Base-by-base conservation (phyloP, 23 tunicate species). In the Pegea sp. region DNA sequence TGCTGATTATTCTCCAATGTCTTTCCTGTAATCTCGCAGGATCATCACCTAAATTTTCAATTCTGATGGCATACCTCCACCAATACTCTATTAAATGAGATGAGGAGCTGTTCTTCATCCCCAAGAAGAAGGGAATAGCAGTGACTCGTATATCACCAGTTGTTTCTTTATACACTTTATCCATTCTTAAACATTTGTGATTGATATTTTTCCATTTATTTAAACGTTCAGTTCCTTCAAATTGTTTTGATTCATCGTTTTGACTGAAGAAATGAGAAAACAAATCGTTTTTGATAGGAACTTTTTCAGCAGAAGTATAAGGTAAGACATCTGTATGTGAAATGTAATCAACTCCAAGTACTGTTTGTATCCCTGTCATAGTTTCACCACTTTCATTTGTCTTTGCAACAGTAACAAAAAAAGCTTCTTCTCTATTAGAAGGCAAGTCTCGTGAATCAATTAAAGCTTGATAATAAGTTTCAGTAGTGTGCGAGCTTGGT, bases 121-220 rank as follows among this genome's bases (percentile, higher is more conserved):
- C 95, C 21, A 84, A 67, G 44, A 67, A 84, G 65, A 84, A 84
- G 0, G 95, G 95, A 34, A 84, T 84, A 3, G 95, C 95, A 21
- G 95, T 84, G 21, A 84, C 84, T 34, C 84, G 56, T 5, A 84
- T 84, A 26, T 68, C 57, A 21, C 67, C 69, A 0, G 84, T 84
- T 22, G 95, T 84, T 74, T 84, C 95, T 31, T 52, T 42, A 53
- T 84, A 38, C 46, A 38, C 46, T 16, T 38, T 38, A 16, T 38
- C 16, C 13, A 38, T 11, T 16, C 16, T 38, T 16, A 38, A 38
- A 16, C 46, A 8, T 16, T 38, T 38, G 46, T 38, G 16, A 16
- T 38, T 38, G 46, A 8, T 38, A 11, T 38, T 38, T 16, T 38
- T 38, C 46, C 46, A 38, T 8, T 8, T 16, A 16, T 8, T 16